Evolutionary conservation across 2,888 invertebrate species (phyloP).

Genomic region (Hanleya hanleyi): DNA sequence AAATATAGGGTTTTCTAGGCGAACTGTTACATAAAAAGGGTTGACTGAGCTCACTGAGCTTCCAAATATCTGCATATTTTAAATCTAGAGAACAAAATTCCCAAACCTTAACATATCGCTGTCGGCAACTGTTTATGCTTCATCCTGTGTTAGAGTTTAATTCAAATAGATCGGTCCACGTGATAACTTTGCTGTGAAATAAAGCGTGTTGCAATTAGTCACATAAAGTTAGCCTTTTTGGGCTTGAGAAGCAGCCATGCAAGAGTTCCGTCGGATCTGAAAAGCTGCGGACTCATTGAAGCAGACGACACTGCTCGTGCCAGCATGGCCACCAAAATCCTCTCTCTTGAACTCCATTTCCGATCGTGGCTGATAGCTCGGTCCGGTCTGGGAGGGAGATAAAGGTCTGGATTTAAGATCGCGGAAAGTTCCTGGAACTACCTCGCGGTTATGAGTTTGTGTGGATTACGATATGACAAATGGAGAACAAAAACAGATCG

Average conservation of each 20-base stretch:
- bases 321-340: background rate
- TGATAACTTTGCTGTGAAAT: background rate
- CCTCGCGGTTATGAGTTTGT: background rate
- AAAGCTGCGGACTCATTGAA: background rate
- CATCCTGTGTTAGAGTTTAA: background rate
- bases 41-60: too few species aligned
- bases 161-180: background rate
- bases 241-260: background rate
- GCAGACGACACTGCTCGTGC: conserved; percentile 2
- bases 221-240: background rate
- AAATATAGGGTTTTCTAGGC: too few species aligned
- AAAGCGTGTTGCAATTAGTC: background rate
- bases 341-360: background rate
- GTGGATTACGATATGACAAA: conserved; percentile 1
- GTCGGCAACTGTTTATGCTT: background rate
- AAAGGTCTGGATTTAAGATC: background rate
- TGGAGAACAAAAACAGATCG: background rate
- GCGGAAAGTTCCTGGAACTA: background rate
- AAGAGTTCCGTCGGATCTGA: background rate
- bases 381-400: background rate
- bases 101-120: too few species aligned
- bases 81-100: too few species aligned
- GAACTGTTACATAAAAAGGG: too few species aligned
- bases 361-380: background rate
- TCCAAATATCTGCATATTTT: too few species aligned